Evolutionary conservation across 2,888 invertebrate species (phyloP), one percentile per base, ranked within the genome.

Genomic region (Oxyteleia sp.): DNA sequence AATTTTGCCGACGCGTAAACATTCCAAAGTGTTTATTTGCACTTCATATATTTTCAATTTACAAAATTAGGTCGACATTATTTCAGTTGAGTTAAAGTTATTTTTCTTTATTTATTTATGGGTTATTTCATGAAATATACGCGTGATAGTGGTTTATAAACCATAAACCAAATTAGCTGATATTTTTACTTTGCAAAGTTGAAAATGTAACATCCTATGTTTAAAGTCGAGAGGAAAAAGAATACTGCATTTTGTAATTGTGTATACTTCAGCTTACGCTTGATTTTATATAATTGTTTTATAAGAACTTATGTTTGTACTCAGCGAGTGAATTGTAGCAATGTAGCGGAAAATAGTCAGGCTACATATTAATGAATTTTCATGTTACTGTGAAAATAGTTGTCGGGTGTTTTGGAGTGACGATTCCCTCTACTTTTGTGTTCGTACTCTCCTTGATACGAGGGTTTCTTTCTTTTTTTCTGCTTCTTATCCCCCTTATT

Each of bases 301-400:
- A n/a, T n/a, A n/a, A n/a, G n/a, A n/a, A 82, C n/a, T n/a, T 59
- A 15, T 55, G 82, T 82, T 68, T 66, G 29, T 82, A 74, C 72
- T 74, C 63, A 29, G 43, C 29, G 45, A 72, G 69, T 53, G 61
- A 69, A 71, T 45, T 79, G 80, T 71, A 47, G 68, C 82, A 72
- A 69, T 72, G 57, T 72, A 68, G 66, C 64, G 18, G n/a, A 69
- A 75, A 85, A 82, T 69, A 83, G n/a, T n/a, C n/a, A n/a, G n/a
- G n/a, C n/a, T n/a, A 85, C 83, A 78, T 78, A 83, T 78, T 85
- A 83, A 85, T 85, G 85, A 81, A 80, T 85, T 85, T 85, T 81
- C 81, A 68, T 85, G 85, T 83, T 68, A 41, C 18, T 29, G 55
- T 47, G 66, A 49, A 85, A 82, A 80, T 78, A 72, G 68, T 75